phyloP scores from a whole-genome alignment of 2,113 vertebrate species.

The Scartelaos histophorus region DNA sequence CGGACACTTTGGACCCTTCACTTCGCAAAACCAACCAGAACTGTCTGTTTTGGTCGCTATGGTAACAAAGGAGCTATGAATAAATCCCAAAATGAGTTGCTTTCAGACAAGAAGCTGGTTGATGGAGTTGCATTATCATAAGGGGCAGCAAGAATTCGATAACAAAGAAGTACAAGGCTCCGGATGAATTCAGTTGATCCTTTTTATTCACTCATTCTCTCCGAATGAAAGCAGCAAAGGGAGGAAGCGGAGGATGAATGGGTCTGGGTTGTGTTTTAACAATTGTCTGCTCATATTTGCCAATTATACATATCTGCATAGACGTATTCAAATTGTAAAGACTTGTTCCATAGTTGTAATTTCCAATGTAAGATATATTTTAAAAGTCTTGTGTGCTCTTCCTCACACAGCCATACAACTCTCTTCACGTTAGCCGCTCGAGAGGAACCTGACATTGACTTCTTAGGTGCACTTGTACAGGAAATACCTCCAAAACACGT shows the following conservation, averaged over 20 bases:
- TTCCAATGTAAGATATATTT: conserved; percentile 93
- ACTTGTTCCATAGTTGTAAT: conserved; percentile 84
- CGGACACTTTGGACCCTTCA: conserved; percentile 55
- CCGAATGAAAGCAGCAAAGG: conserved; percentile 49
- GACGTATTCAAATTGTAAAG: conserved; percentile 90
- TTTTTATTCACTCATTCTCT: conserved; percentile 69
- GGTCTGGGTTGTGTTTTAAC: conserved; percentile 69
- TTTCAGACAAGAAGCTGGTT: conserved; percentile 49
- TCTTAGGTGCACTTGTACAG: conserved; percentile 37
- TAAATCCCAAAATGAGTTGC: conserved; percentile 62
- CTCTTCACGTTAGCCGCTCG: conserved; percentile 54
- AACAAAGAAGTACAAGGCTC: conserved; percentile 43
- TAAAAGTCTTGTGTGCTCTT: conserved; percentile 73
- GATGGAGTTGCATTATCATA: conserved; percentile 53
- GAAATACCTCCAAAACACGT: conserved; percentile 49
- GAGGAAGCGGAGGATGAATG: conserved; percentile 1
- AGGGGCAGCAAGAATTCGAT: conserved; percentile 54
- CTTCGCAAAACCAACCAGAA: conserved; percentile 58
- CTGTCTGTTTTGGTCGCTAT: conserved; percentile 47
- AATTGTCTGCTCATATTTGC: conserved; percentile 81
- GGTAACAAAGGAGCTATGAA: conserved; percentile 63
- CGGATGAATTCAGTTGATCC: conserved; percentile 67
- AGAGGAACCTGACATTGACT: conserved; percentile 48
- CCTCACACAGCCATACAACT: conserved; percentile 59
- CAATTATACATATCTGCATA: conserved; percentile 78